These are phyloP conservation scores for Peromyscus polionotus DNA, from an alignment of 2,113 vertebrate genomes.

Conservation along the genomic window DNA sequence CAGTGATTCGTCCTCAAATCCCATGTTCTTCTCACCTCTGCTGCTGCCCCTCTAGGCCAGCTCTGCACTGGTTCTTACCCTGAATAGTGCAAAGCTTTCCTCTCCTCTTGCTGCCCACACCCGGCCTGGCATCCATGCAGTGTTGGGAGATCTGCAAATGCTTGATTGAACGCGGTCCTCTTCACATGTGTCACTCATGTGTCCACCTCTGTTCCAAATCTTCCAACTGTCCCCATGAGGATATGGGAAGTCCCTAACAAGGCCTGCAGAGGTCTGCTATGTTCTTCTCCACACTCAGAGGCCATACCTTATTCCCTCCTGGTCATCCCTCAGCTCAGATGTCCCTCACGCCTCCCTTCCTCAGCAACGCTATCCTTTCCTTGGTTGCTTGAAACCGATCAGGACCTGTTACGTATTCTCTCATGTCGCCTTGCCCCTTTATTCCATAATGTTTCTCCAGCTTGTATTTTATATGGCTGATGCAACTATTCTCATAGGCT, in stretches of 20 bases:
- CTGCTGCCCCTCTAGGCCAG: neutral
- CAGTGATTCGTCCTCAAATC: neutral
- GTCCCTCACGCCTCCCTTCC: neutral
- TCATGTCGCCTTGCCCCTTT: slow-evolving; percentile 16
- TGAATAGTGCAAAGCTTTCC: neutral
- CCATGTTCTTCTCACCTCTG: neutral
- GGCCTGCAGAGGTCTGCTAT: neutral
- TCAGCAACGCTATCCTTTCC: neutral
- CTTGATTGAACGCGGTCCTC: neutral
- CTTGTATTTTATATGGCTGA: neutral
- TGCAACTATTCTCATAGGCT: slow-evolving; percentile 15
- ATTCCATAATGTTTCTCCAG: slow-evolving; percentile 8
- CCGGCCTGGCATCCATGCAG: neutral
- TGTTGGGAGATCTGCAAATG: neutral
- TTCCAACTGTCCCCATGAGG: neutral
- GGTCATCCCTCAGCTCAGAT: neutral
- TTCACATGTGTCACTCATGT: neutral
- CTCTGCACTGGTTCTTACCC: neutral
- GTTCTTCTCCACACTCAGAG: neutral
- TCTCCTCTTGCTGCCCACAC: neutral
- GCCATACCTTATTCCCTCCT: neutral
- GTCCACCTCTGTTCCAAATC: neutral
- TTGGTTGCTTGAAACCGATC: neutral
- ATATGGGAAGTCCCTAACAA: neutral
- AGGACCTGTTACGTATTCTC: neutral